Conservation (phyloP, 1,140 invertebrate genomes). For the Papilio machaon region DNA sequence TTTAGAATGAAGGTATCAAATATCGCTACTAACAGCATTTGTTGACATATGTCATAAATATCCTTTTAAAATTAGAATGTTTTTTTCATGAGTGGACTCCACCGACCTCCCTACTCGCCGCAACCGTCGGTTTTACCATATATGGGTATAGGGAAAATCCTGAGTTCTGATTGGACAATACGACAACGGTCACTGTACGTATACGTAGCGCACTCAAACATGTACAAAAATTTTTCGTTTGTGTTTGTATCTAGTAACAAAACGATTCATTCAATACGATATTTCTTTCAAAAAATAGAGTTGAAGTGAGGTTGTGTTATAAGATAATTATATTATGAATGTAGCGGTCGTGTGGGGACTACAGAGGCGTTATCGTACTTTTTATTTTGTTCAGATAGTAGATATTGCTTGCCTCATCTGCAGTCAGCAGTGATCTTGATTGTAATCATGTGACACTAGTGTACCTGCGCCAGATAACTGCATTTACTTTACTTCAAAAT, state of each 20-base stretch:
- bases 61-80: constrained; percentile 67
- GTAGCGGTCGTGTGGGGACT: constrained; percentile 10
- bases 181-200: constrained; percentile 66
- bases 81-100: constrained; percentile 63
- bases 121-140: constrained; percentile 87
- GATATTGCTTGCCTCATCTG: constrained; percentile 43
- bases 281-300: constrained; percentile 42
- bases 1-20: constrained; percentile 60
- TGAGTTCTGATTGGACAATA: constrained; percentile 84
- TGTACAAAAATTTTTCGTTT: constrained; percentile 48
- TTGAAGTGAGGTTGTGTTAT: constrained; percentile 35
- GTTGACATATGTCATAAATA: constrained; percentile 59
- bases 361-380: constrained; percentile 37
- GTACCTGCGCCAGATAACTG: constrained; percentile 28
- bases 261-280: constrained; percentile 68
- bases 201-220: constrained; percentile 57
- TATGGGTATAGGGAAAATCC: constrained; percentile 89
- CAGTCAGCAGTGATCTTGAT: constrained; percentile 38
- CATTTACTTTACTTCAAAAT: neutral
- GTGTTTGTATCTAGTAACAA: constrained; percentile 64
- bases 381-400: constrained; percentile 41
- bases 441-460: constrained; percentile 45
- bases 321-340: constrained; percentile 24
- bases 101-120: constrained; percentile 71
- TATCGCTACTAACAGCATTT: constrained; percentile 43